A percentile compares a stretch with the other conserved stretches of the same genome.
Evolutionary conservation across 2,113 vertebrate species (phyloP).

Genomic region (Sphyrna mokarran): DNA sequence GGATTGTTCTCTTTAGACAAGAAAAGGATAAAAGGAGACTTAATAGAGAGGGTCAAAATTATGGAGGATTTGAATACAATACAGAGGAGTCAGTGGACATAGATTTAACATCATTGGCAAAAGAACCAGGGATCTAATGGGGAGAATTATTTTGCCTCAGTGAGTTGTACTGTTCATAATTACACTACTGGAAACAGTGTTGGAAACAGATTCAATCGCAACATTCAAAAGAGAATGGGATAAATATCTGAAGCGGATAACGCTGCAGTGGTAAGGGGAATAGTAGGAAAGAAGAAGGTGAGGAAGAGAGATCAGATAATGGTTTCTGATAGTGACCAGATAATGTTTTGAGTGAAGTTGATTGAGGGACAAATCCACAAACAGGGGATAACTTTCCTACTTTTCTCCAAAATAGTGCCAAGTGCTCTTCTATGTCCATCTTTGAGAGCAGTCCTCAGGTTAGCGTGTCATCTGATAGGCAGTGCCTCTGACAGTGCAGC

Average conservation of each 20-base stretch:
- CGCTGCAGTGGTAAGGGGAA: not conserved
- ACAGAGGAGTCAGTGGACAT: not conserved
- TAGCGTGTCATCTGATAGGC: not conserved
- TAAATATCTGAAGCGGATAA: not conserved
- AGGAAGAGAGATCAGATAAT: not conserved
- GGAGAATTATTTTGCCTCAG: not conserved
- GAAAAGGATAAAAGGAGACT: not conserved
- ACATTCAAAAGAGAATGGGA: not conserved
- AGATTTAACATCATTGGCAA: not conserved
- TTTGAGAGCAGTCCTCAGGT: not conserved
- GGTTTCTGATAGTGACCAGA: not conserved
- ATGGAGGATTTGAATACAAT: not conserved
- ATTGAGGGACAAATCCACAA: not conserved
- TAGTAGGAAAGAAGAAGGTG: too few relatives aligned
- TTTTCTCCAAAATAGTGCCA: not conserved
- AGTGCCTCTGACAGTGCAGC: not conserved
- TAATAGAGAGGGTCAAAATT: not conserved
- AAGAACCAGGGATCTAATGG: not conserved
- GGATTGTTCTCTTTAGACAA: not conserved
- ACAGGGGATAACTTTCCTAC: not conserved
- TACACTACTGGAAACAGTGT: not conserved
- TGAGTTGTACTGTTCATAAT: not conserved
- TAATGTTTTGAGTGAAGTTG: not conserved
- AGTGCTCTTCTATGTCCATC: not conserved
- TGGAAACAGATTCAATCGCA: not conserved